Evolutionary conservation across 2,797 vertebrate species (phyloP).

Genomic region (Enteromius thamalakanensis): DNA sequence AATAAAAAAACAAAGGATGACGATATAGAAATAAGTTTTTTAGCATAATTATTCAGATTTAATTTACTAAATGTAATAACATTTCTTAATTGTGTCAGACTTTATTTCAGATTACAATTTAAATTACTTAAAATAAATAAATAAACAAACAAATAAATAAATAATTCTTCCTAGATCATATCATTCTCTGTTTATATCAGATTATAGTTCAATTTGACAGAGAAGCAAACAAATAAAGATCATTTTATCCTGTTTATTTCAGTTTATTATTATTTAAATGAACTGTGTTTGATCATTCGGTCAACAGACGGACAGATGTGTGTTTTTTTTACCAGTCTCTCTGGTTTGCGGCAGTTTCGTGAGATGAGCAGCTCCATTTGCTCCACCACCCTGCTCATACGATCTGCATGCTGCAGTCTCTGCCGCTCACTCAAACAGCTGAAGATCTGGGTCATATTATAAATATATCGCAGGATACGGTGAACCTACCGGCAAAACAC

Average conservation of each 20-base stretch:
- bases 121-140: not conserved
- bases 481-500: constrained; percentile 61
- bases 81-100: not conserved
- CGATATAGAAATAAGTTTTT: too few species aligned
- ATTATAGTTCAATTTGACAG: too few species aligned
- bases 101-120: not conserved
- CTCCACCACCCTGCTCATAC: constrained; percentile 64
- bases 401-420: constrained; percentile 27
- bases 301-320: not conserved
- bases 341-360: constrained; percentile 69
- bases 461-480: constrained; percentile 74
- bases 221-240: too few species aligned
- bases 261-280: not conserved
- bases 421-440: constrained; percentile 65
- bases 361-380: constrained; percentile 74
- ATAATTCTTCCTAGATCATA: too few species aligned
- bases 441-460: constrained; percentile 68
- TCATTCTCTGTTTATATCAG: not conserved
- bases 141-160: not conserved
- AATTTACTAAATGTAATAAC: not conserved
- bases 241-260: too few species aligned
- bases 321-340: constrained; percentile 64
- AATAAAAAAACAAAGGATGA: too few species aligned
- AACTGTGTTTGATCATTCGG: not conserved
- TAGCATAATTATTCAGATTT: not conserved